Evolutionary conservation across 2,113 vertebrate species (phyloP), one percentile per base, ranked within the genome.

Genomic region (Anguilla rostrata): DNA sequence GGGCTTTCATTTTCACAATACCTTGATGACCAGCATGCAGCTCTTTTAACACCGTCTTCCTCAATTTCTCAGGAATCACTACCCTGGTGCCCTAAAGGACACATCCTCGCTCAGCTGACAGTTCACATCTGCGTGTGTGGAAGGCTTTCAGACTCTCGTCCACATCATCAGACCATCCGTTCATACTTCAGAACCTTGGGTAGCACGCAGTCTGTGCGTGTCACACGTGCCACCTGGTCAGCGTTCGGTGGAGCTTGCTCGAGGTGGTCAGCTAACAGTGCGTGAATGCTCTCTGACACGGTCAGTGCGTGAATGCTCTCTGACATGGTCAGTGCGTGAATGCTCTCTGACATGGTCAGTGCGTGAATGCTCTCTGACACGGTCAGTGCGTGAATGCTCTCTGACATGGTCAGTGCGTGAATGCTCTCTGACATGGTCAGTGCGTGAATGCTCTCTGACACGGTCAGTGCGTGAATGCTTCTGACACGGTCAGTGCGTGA

Each of bases 71-170:
- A 29, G 82, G 46, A 2, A 83, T 26, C 3, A 83, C 5, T 8
- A 56, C 82, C 29, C 82, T 53, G 16, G 82, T 83, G 15, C 82
- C 82, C 82, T 46, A 83, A 5, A 83, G 22, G 9, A 56, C 82
- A 83, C 53, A 83, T 14, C 82, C 46, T 56, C 53, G 3, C 46
- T 83, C 46, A 6, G n/a, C 46, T 11, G 53, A 83, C 8, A 83
- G 46, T 18, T 83, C 82, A 83, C 22, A 16, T 83, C 20, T 83
- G 26, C 2, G 82, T 34, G 34, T 34, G 34, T 34, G 34, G 34
- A 34, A 34, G 34, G 34, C 46, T 83, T 83, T 83, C 7, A 83
- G 34, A 16, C 22, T 53, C 29, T 22, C 3, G 3, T 22, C 82
- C 46, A 83, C 82, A 2, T 29, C 41, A 7, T n/a, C 26, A 5